Evolutionary conservation across 37 sponge, comb jelly and placozoan genomes (phyloP).

Genomic region (Dysidea cf. avara): DNA sequence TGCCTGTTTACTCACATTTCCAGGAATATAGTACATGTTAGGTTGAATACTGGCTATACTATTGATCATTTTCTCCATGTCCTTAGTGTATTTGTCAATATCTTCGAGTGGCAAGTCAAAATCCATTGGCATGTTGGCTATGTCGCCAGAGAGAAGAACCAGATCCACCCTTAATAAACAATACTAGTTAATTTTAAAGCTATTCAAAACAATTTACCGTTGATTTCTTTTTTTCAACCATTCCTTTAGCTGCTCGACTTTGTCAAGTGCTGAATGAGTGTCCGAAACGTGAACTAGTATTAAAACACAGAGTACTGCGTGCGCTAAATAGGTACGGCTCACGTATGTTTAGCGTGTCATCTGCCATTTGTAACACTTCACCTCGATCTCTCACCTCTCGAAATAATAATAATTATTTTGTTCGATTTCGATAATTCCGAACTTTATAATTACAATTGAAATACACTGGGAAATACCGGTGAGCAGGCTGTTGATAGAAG

Average conservation of each 20-base stretch:
- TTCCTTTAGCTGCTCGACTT: conserved; percentile 48
- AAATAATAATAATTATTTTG: too few relatives aligned
- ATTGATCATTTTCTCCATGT: conserved; percentile 39
- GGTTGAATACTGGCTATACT: conserved; percentile 21
- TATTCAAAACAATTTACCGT: neutral
- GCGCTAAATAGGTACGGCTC: too few relatives aligned
- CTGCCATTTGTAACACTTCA: too few relatives aligned
- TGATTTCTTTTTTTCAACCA: conserved; percentile 30
- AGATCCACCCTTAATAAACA: conserved; percentile 58
- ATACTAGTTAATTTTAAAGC: neutral
- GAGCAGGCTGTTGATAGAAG: too few relatives aligned
- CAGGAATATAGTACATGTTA: conserved; percentile 79
- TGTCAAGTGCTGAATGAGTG: conserved; percentile 51
- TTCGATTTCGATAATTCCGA: too few relatives aligned
- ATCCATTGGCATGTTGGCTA: conserved; percentile 71
- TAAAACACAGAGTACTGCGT: too few relatives aligned
- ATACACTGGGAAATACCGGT: too few relatives aligned
- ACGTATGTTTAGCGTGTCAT: too few relatives aligned
- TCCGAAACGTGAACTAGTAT: conserved; percentile 84
- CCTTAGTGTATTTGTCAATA: conserved; percentile 21
- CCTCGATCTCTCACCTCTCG: too few relatives aligned
- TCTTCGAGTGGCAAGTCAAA: conserved; percentile 23
- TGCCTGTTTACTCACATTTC: conserved; percentile 65
- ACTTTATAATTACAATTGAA: too few relatives aligned
- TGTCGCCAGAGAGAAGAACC: conserved; percentile 79